These are phyloP conservation scores for Strix uralensis DNA, from an alignment of 2,113 vertebrate genomes.

Conservation along the genomic window DNA sequence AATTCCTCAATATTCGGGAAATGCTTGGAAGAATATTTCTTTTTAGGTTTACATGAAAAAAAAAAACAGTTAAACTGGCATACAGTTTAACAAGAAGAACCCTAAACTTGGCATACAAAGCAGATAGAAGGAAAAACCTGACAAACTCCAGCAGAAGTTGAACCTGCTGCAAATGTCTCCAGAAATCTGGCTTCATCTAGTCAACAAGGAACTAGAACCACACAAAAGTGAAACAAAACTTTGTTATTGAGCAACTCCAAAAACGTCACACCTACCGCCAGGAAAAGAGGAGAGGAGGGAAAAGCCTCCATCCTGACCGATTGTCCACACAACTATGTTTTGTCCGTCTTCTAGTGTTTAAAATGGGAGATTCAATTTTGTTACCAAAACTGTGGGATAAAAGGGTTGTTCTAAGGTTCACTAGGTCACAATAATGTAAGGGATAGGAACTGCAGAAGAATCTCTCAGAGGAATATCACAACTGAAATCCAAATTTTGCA, in stretches of 20 bases:
- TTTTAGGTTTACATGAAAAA: background rate
- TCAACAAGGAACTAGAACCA: background rate
- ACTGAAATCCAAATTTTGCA: background rate
- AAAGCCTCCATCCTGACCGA: background rate
- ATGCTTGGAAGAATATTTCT: background rate
- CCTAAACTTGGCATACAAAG: background rate
- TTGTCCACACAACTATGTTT: rapidly evolving
- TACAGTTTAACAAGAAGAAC: background rate
- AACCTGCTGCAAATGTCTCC: background rate
- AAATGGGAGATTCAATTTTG: background rate
- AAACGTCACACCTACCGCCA: background rate
- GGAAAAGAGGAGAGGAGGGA: background rate
- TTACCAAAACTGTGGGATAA: background rate
- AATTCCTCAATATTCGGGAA: background rate
- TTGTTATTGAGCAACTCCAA: background rate
- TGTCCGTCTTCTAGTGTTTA: background rate
- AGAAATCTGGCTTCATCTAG: background rate
- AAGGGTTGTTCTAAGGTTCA: background rate
- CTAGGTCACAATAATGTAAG: background rate
- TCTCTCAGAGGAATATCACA: background rate
- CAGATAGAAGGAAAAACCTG: background rate
- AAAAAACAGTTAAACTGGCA: background rate
- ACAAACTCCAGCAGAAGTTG: background rate
- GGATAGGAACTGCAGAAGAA: background rate
- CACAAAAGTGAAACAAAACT: background rate